Evolutionary conservation across 2,888 invertebrate species (phyloP), one percentile per base, ranked within the genome.

Genomic region (Agriopis marginaria): DNA sequence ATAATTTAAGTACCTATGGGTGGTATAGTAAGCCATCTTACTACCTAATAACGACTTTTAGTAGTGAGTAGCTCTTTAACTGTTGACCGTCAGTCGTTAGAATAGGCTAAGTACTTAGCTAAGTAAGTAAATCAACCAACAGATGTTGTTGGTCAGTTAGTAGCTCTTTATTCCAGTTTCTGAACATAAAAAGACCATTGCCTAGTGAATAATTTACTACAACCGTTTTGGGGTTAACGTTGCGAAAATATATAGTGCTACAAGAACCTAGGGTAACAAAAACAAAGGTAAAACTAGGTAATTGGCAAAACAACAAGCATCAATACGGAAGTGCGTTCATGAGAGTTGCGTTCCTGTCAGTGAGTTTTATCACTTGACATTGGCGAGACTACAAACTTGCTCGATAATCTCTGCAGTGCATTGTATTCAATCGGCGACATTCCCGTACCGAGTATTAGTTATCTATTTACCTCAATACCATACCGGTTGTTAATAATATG

Each of bases 401-500:
- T 12, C 0, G 53, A 14, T 64, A 64, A 64, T 64, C 54, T 60
- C 63, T 70, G 67, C 77, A 66, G 71, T 69, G 79, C 75, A 82
- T 85, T 84, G 82, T 82, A 79, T 82, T 81, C 78, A 79, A 81
- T 78, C 72, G 75, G 71, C 75, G 68, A 73, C 56, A 70, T 80
- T 80, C 78, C 76, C 76, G 77, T 79, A 80, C 76, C 68, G 77
- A 76, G 81, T 77, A 82, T 83, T 77, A 82, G 82, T 85, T 82
- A 81, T 85, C 84, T 86, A 84, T 86, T 86, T 85, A 86, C 88
- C 86, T 87, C 84, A 79, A 87, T 86, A 81, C 65, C 73, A 73
- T 86, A 88, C 87, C 87, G 87, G 86, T 86, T 81, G 79, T 82
- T 89, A 89, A 86, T 89, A 86, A 87, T 86, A 86, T 84, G 83